These are phyloP conservation scores for Pristionchus japonicus DNA, from an alignment of 2,888 invertebrate genomes.

Conservation along the genomic window DNA sequence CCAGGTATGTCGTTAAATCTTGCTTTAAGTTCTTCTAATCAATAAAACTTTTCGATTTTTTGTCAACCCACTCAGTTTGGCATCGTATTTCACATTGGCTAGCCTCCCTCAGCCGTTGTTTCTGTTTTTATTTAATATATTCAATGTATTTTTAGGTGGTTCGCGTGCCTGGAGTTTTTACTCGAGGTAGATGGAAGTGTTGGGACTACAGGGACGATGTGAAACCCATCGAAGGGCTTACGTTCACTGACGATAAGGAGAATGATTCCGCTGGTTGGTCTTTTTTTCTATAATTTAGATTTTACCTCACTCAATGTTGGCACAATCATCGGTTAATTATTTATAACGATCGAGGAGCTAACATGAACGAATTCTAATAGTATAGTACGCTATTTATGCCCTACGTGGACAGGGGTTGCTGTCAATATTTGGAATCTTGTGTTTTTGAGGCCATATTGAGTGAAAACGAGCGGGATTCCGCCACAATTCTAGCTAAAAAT, in stretches of 20 bases:
- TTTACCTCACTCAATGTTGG: too few species aligned
- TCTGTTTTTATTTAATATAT: background rate
- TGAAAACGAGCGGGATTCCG: too few species aligned
- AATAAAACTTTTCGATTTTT: background rate
- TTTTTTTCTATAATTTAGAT: background rate
- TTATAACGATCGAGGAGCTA: too few species aligned
- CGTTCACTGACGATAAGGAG: conserved; percentile 30
- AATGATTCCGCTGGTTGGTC: conserved; percentile 15
- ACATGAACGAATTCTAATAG: too few species aligned
- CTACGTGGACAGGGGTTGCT: too few species aligned
- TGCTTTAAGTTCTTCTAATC: background rate
- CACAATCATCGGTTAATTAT: too few species aligned
- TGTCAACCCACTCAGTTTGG: background rate
- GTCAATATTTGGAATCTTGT: too few species aligned
- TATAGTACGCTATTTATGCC: too few species aligned
- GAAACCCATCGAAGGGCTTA: conserved; percentile 47
- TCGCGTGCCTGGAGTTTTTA: conserved; percentile 70
- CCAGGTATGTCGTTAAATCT: background rate
- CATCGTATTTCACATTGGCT: background rate
- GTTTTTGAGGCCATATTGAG: too few species aligned
- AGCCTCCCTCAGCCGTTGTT: background rate
- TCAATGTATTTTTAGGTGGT: conserved; percentile 59
- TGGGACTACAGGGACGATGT: conserved; percentile 56
- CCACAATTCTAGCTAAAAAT: too few species aligned
- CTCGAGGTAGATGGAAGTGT: conserved; percentile 72